Percentiles rank a stretch among this genome's conserved stretches.
Conservation (phyloP, 2,113 vertebrate genomes). For the Cheirogaleus medius region DNA sequence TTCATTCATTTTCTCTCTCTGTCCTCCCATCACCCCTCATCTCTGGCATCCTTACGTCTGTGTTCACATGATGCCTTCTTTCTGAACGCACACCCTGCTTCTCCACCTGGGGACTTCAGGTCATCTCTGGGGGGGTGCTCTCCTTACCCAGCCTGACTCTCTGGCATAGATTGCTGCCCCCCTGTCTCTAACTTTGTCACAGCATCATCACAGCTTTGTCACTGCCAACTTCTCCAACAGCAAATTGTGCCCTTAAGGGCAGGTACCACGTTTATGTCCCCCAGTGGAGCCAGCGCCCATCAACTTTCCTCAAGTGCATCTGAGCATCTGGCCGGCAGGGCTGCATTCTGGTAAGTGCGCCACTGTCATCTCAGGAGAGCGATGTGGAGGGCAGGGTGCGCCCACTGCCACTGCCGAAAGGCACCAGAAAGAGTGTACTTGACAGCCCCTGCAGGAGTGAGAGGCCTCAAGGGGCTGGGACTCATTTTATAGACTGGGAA, state of each 20-base stretch:
- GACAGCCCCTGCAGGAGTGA: fast-evolving
- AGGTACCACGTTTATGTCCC: neutral
- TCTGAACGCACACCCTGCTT: too few relatives aligned
- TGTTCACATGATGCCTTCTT: neutral
- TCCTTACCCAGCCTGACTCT: too few relatives aligned
- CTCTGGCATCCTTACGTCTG: neutral
- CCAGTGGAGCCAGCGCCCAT: neutral
- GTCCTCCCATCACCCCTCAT: too few relatives aligned
- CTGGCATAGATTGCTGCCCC: too few relatives aligned
- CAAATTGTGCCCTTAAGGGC: neutral
- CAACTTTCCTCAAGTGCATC: neutral
- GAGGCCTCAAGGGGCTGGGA: neutral
- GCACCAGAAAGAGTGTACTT: neutral
- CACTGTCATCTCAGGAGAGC: neutral
- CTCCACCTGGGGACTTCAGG: neutral
- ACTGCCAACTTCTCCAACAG: neutral
- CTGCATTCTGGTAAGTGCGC: neutral
- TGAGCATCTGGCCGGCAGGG: neutral
- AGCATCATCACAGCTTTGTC: fast-evolving
- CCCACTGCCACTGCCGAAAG: neutral
- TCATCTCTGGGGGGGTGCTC: neutral
- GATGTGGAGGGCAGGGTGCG: fast-evolving
- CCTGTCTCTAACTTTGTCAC: neutral
- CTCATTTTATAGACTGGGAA: neutral
- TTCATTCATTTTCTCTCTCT: neutral